Base-by-base conservation (phyloP, 1,140 invertebrate genomes). In the Chironomus striatipennis region DNA sequence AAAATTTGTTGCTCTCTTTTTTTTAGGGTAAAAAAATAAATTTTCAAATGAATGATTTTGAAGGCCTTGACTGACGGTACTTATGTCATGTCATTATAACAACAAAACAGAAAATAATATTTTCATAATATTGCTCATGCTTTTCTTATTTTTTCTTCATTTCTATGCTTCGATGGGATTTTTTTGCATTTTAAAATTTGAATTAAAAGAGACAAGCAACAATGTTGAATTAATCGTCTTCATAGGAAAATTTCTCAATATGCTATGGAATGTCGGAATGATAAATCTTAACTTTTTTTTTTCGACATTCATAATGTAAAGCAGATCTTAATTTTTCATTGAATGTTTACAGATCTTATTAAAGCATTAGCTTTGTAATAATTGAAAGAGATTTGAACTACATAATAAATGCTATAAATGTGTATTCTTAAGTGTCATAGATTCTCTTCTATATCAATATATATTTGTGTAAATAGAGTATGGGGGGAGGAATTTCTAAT, bases 1-100 rank as follows among this genome's bases (percentile, higher is more conserved):
- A 34, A 34, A 34, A 34, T 34, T 34, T 34, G 24, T 5, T 34
- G 24, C 24, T 34, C 24, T 34, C 24, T 34, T 34, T 34, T 34
- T 34, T 34, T 34, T 1, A 5, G 24, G 1, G 1, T 34, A 34
- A 34, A 34, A 34, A 34, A 34, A 2, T 2, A 34, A 57, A 0
- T 57, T 57, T 57, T 57, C 47, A n/a, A 57, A 57, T 57, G 47
- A 57, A 15, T 57, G 47, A 57, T 57, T 57, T 57, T 15, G n/a
- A 57, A 57, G 47, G 47, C 47, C 47, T 57, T 57, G 47, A 57
- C 47, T 57, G 47, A n/a, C 47, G 12, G 47, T 57, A 57, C 47
- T 57, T 12, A n/a, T 57, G 12, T 15, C n/a, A 57, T 57, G 47
- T 57, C 47, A 57, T 57, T 34, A 57, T 57, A n/a, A 57, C 47